A percentile compares a stretch with the other conserved stretches of the same genome.
These are phyloP conservation scores for Hippocampus zosterae DNA, from an alignment of 2,113 vertebrate genomes.

Conservation along the genomic window DNA sequence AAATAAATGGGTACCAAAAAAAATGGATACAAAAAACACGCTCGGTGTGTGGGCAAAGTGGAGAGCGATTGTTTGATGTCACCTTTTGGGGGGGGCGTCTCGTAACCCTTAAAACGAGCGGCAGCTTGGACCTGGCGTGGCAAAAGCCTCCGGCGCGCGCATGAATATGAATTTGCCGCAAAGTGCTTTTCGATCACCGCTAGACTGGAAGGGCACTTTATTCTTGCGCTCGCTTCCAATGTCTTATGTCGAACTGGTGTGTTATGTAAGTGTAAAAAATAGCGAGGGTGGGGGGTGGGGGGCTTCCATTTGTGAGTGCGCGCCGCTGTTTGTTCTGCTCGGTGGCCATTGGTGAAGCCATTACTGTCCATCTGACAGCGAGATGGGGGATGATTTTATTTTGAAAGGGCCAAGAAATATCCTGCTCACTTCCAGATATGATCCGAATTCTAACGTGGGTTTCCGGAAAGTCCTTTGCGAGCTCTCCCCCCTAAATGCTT, in stretches of 20 bases:
- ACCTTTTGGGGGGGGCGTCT: background rate
- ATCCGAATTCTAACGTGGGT: background rate
- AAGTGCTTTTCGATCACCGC: background rate
- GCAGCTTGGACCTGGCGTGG: background rate
- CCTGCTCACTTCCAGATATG: no score
- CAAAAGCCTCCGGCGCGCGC: background rate
- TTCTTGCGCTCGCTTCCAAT: background rate
- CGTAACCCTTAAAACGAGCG: background rate
- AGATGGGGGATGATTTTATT: no score
- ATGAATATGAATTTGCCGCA: constrained; percentile 1
- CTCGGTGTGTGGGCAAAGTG: background rate
- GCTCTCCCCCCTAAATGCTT: no score
- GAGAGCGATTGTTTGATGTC: constrained; percentile 12
- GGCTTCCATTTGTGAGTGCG: background rate
- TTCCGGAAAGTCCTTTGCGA: background rate
- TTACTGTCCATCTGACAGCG: no score
- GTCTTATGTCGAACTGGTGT: background rate
- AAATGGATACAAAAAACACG: constrained; percentile 16
- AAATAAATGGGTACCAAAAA: constrained; percentile 13
- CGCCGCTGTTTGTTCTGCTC: background rate
- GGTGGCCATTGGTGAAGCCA: no score
- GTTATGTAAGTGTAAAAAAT: background rate
- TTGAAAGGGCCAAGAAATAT: background rate
- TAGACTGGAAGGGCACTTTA: background rate
- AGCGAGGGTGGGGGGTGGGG: background rate